Percentiles rank a stretch among this genome's conserved stretches.
Conservation (phyloP, 92 coral and sea anemone species). For the Epizoanthus scotinus region DNA sequence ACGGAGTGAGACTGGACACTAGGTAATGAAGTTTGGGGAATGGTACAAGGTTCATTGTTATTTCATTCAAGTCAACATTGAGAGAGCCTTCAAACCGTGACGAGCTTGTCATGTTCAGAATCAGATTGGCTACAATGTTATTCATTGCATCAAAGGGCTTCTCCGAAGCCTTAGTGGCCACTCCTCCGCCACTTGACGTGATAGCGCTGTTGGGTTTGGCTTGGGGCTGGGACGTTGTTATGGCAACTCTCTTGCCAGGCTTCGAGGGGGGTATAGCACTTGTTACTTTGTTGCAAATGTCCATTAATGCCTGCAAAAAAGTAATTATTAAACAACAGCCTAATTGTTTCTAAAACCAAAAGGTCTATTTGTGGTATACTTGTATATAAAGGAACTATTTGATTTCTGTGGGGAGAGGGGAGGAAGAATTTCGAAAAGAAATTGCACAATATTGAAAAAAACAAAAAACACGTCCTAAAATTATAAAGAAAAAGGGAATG, state of each 20-base stretch:
- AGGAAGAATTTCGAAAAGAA: no score
- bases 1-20: slow-evolving; percentile 94
- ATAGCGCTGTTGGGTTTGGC: slow-evolving; percentile 88
- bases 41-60: slow-evolving; percentile 97
- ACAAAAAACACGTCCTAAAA: no score
- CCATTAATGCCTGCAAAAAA: slow-evolving; percentile 86
- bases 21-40: slow-evolving; percentile 96
- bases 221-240: slow-evolving; percentile 53
- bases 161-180: slow-evolving; percentile 65
- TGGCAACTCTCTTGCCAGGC: slow-evolving; percentile 82
- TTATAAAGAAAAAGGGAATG: no score
- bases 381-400: no score
- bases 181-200: slow-evolving; percentile 92
- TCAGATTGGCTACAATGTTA: slow-evolving; percentile 95
- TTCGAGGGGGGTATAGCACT: slow-evolving; percentile 88
- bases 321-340: not conserved
- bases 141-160: slow-evolving; percentile 98
- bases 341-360: no score
- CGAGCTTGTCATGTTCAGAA: slow-evolving; percentile 96
- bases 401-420: no score
- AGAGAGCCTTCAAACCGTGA: slow-evolving; percentile 98
- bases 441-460: no score
- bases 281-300: slow-evolving; percentile 88
- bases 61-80: slow-evolving; percentile 97
- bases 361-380: no score